Evolutionary conservation across 2,888 invertebrate species (phyloP), one percentile per base, ranked within the genome.

Genomic region (Epinotia bilunana): DNA sequence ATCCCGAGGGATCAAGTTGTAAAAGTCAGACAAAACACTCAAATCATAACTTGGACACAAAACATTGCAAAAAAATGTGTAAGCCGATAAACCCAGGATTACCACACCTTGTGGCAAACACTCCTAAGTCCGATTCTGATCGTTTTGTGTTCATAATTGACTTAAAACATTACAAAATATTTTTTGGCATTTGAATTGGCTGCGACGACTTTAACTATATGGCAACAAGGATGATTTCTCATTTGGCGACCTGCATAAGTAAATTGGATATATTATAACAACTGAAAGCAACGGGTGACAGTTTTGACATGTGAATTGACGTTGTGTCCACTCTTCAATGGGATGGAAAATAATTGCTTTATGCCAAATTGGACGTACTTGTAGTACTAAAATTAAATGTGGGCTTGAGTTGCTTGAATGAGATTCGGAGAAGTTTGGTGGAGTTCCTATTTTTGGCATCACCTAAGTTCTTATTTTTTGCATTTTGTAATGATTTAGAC

Each of bases 71-170:
- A 68, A 72, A 73, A 73, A 73, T 20, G 16, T 65, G 49, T 73
- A 73, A 67, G 28, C 73, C 65, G 71, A 75, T 75, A 53, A 72
- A 61, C 73, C 43, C 43, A 65, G 69, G 76, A 76, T 73, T 76
- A 76, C 60, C 60, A 70, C 76, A 73, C 69, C 73, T 73, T 65
- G 73, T 73, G 73, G 53, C 58, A 76, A 73, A 76, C 69, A 73
- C 53, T 60, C 39, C 28, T 73, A 76, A 76, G 73, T 65, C 73
- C 76, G 53, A 69, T 76, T 73, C 61, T 64, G 64, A 73, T 53
- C 73, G 64, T 70, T 73, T 76, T 73, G 76, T 76, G 61, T 64
- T 46, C 73, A 69, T 76, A 76, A 76, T 76, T 76, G 76, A 73
- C 76, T 76, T 76, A 76, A 73, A 68, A 20, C 39, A 12, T 33